A percentile compares a stretch with the other conserved stretches of the same genome.
phyloP scores from a whole-genome alignment of 2,113 vertebrate genomes.

The Nesogale talazaci region DNA sequence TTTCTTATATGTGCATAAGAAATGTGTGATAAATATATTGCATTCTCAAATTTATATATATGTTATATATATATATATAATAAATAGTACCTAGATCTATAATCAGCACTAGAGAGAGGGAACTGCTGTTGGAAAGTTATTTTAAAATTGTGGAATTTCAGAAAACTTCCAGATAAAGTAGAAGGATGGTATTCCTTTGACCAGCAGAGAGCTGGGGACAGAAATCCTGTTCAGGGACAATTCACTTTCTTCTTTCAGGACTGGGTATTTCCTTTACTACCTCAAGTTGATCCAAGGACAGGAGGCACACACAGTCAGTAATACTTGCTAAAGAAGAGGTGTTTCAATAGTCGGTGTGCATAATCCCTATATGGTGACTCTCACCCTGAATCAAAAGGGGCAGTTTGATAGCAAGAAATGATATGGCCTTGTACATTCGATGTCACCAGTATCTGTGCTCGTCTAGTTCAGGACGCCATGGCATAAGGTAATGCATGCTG shows the following conservation, averaged over 20 bases:
- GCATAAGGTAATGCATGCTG: conserved; percentile 39
- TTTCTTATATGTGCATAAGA: no score
- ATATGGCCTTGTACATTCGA: conserved; percentile 48
- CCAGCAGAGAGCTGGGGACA: neutral
- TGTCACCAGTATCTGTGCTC: conserved; percentile 25
- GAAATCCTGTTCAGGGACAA: conserved; percentile 9
- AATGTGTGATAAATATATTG: no score
- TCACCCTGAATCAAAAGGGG: no score
- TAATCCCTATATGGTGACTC: no score
- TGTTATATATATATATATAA: neutral
- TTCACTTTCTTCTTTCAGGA: neutral
- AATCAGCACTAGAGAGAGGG: neutral
- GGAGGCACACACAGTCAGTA: neutral
- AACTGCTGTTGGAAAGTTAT: neutral
- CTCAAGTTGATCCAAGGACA: neutral
- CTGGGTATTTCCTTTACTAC: neutral
- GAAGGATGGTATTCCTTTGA: neutral
- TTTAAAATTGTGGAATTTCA: neutral
- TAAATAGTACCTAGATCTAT: neutral
- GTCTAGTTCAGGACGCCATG: neutral
- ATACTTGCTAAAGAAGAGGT: neutral
- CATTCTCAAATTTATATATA: no score
- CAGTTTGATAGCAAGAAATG: conserved; percentile 21
- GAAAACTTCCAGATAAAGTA: neutral
- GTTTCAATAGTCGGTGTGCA: no score